Percentiles rank a stretch among this genome's conserved stretches.
Evolutionary conservation across 2,888 invertebrate species (phyloP).

Genomic region (Blastobasis lacticolella): DNA sequence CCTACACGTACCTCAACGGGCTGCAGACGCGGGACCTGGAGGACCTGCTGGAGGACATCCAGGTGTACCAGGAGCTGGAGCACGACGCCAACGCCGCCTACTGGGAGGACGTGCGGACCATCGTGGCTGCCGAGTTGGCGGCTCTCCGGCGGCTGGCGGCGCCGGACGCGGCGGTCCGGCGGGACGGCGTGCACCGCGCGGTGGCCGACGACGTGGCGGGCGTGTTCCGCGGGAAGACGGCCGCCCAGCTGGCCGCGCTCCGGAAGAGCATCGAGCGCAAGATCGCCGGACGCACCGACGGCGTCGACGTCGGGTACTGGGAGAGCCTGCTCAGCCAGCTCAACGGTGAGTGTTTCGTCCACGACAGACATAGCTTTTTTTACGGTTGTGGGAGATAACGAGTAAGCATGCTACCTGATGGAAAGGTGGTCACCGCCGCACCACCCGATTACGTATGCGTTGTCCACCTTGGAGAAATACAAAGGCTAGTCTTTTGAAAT

Average conservation of each 20-base stretch:
- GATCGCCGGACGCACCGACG: constrained; percentile 87
- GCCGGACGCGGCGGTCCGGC: constrained; percentile 55
- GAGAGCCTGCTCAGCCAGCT: constrained; percentile 96
- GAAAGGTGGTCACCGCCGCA: too few relatives aligned
- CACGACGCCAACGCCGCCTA: constrained; percentile 90
- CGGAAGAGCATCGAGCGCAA: constrained; percentile 90
- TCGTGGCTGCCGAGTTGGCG: constrained; percentile 93
- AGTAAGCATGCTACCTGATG: too few relatives aligned
- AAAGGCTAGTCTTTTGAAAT: too few relatives aligned
- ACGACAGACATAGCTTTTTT: too few relatives aligned
- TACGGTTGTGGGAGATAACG: too few relatives aligned
- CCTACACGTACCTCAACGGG: constrained; percentile 95
- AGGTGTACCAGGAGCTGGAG: constrained; percentile 93
- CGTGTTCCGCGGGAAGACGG: constrained; percentile 92
- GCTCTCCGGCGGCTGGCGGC: constrained; percentile 85
- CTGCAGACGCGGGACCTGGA: constrained; percentile 92
- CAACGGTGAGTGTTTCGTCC: too few relatives aligned
- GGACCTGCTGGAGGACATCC: constrained; percentile 95
- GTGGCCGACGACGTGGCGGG: constrained; percentile 91
- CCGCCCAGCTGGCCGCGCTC: constrained; percentile 87
- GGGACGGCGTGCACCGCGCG: constrained; percentile 91
- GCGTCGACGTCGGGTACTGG: constrained; percentile 98
- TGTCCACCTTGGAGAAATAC: too few relatives aligned
- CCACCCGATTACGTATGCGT: too few relatives aligned
- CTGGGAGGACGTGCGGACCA: constrained; percentile 97